Evolutionary conservation across 23 tunicate species (phyloP).

Genomic region (Styela clava): DNA sequence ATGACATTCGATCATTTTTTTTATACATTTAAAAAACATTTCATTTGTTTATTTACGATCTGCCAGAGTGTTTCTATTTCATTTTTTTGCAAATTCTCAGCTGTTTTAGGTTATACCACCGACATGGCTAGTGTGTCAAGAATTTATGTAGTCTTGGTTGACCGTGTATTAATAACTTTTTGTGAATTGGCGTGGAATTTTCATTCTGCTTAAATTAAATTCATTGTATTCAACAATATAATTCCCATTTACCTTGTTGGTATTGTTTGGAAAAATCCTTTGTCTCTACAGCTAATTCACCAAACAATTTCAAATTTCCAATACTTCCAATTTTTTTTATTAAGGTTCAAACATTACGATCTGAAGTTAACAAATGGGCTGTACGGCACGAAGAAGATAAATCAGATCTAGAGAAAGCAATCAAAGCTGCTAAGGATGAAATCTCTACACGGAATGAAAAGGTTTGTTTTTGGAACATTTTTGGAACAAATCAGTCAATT

Average conservation of each 20-base stretch:
- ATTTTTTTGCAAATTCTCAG: not conserved
- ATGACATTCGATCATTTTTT: too few species aligned
- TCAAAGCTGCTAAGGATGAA: slow-evolving; percentile 13
- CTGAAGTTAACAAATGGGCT: not conserved
- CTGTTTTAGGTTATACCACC: not conserved
- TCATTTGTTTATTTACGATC: not conserved
- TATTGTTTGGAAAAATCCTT: too few species aligned
- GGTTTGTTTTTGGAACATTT: slow-evolving; percentile 17
- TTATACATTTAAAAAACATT: not conserved
- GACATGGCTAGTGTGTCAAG: not conserved
- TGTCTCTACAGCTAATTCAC: too few species aligned
- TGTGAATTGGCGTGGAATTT: too few species aligned
- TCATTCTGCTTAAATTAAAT: too few species aligned
- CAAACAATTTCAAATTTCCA: too few species aligned
- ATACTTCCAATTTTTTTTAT: too few species aligned
- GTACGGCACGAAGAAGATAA: slow-evolving; percentile 14
- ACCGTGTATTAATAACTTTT: too few species aligned
- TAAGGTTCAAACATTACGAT: slow-evolving; percentile 17
- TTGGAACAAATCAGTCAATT: too few species aligned
- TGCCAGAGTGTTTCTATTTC: not conserved
- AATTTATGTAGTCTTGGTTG: too few species aligned
- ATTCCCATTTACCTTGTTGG: too few species aligned
- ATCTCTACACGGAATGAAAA: not conserved
- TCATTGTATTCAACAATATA: too few species aligned
- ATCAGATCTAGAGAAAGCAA: slow-evolving; percentile 4